phyloP scores from a whole-genome alignment of 2,797 vertebrate species.

The Characodon lateralis region DNA sequence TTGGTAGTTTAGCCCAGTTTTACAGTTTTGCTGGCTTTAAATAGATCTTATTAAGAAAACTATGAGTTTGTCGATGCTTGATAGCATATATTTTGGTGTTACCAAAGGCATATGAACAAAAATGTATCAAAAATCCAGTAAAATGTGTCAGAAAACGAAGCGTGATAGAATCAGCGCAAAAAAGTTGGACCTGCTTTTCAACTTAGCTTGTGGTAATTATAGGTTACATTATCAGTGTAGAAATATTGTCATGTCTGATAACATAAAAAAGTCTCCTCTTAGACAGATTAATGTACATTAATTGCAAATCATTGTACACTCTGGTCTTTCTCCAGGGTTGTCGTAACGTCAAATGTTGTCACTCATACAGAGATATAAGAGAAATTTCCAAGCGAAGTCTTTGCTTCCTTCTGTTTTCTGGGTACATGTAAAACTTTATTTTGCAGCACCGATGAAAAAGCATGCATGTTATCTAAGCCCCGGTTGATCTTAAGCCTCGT shows the following conservation, averaged over 20 bases:
- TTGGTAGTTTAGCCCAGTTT: background rate
- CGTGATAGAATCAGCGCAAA: no score
- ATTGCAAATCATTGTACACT: background rate
- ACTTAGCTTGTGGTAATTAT: background rate
- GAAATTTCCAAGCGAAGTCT: background rate
- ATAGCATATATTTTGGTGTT: background rate
- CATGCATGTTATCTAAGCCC: constrained; percentile 14
- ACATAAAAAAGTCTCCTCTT: background rate
- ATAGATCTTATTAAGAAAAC: background rate
- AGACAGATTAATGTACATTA: background rate
- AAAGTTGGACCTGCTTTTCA: background rate
- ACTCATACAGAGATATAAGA: no score
- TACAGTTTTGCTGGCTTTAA: background rate
- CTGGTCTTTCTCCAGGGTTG: background rate
- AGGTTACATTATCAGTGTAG: background rate
- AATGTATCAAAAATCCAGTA: background rate
- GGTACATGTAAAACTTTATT: background rate
- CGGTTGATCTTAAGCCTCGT: constrained; percentile 47
- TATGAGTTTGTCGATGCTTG: background rate
- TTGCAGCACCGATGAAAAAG: constrained; percentile 1
- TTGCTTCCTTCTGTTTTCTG: background rate
- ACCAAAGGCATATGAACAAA: background rate
- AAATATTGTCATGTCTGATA: constrained; percentile 1
- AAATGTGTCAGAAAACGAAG: background rate
- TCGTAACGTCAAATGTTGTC: no score